Evolutionary conservation across 2,113 vertebrate genomes (phyloP).

Genomic region (Passer domesticus): DNA sequence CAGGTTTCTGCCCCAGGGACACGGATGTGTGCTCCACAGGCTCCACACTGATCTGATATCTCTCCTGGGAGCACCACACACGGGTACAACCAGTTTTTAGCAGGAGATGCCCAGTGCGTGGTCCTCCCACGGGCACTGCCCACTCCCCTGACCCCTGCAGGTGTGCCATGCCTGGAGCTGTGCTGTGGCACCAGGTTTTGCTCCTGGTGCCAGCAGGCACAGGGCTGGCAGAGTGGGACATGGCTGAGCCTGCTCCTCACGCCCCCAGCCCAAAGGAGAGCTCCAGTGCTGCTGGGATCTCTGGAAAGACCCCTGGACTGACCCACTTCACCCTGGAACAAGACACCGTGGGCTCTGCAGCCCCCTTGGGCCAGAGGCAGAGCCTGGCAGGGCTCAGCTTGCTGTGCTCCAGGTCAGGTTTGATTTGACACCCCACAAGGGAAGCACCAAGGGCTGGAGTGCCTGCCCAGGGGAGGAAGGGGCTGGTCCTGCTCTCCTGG

Average conservation of each 20-base stretch:
- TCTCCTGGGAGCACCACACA: background rate
- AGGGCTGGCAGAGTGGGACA: background rate
- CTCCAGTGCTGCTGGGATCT: background rate
- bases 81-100: background rate
- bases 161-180: background rate
- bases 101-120: background rate
- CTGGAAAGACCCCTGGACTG: background rate
- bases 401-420: background rate
- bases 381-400: background rate
- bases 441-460: background rate
- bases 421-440: background rate
- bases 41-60: background rate
- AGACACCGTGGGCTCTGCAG: background rate
- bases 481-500: background rate
- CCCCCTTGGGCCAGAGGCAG: background rate
- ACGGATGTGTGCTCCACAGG: background rate
- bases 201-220: background rate
- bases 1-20: background rate
- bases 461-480: background rate
- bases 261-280: background rate
- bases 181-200: accelerated
- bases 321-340: accelerated
- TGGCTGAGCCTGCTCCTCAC: background rate
- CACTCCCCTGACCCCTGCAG: too few relatives aligned
- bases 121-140: background rate